Evolutionary conservation across 1,140 invertebrate genomes (phyloP), one percentile per base, ranked within the genome.

Genomic region (Scaptodrosophila lebanonensis): DNA sequence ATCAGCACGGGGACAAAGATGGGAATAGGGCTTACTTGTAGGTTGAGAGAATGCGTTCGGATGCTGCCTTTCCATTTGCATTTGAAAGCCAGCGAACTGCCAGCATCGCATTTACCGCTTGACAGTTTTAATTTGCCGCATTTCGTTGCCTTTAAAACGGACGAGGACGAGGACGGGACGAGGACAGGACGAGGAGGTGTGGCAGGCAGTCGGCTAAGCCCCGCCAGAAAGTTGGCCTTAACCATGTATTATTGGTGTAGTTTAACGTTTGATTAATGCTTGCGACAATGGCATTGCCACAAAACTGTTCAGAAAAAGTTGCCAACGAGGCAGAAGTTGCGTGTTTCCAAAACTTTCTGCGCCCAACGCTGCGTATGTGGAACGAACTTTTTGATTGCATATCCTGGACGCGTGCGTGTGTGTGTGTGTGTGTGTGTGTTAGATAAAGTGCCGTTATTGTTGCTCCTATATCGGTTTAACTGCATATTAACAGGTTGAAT

Each of bases 401-500:
- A 33, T 13, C 2, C 32, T 33, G 3, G 12, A 3, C 12, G 32
- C 9, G 5, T 33, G 12, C 12, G 5, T 5, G 3, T 11, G 9
- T 33, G n/a, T n/a, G n/a, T n/a, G n/a, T n/a, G n/a, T n/a, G n/a
- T n/a, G n/a, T n/a, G n/a, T n/a, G n/a, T n/a, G 3, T 33, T 4
- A n/a, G 3, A 63, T 58, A 40, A 40, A 57, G 53, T 57, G 59
- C 42, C 47, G 42, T 38, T 57, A 49, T 44, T 35, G 53, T 62
- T 43, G 54, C 20, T 57, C 35, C 44, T 57, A 49, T 44, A 62
- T 57, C 61, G 58, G 42, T 53, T 65, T 65, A 65, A 60, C 61
- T 65, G 56, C 61, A 65, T 65, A 65, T 65, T 65, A 65, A 65
- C n/a, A n/a, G n/a, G n/a, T n/a, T n/a, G n/a, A n/a, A n/a, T n/a